These are phyloP conservation scores for Morphnarchus princeps DNA, from an alignment of 2,113 vertebrate species.

Conservation along the genomic window DNA sequence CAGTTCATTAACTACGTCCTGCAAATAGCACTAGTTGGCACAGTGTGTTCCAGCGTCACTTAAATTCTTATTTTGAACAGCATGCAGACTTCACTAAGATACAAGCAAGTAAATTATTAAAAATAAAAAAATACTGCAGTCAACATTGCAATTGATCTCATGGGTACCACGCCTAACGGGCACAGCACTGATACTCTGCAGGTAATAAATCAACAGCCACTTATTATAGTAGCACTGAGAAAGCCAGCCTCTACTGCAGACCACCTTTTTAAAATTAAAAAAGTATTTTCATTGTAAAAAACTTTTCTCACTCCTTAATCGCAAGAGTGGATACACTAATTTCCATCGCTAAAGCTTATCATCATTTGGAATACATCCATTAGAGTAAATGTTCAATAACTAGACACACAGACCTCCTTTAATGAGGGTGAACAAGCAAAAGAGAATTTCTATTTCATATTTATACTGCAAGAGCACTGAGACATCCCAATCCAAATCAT, in stretches of 20 bases:
- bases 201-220: not conserved
- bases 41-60: rapidly evolving
- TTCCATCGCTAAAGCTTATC: not conserved
- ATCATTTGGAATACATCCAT: not conserved
- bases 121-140: not conserved
- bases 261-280: not conserved
- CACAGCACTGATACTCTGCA: not conserved
- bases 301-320: not conserved
- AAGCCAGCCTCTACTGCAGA: not conserved
- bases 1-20: not conserved
- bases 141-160: not conserved
- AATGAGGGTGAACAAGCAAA: not conserved
- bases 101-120: not conserved
- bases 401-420: not conserved
- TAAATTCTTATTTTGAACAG: not conserved
- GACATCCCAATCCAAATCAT: not conserved
- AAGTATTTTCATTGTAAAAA: not conserved
- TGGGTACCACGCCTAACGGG: not conserved
- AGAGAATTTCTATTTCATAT: not conserved
- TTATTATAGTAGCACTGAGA: not conserved
- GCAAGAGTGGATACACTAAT: not conserved
- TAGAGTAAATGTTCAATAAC: not conserved
- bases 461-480: not conserved
- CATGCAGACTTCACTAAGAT: too few relatives aligned
- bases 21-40: not conserved